Evolutionary conservation across 2,113 vertebrate species (phyloP), one percentile per base, ranked within the genome.

Genomic region (Hippopotamus amphibius): DNA sequence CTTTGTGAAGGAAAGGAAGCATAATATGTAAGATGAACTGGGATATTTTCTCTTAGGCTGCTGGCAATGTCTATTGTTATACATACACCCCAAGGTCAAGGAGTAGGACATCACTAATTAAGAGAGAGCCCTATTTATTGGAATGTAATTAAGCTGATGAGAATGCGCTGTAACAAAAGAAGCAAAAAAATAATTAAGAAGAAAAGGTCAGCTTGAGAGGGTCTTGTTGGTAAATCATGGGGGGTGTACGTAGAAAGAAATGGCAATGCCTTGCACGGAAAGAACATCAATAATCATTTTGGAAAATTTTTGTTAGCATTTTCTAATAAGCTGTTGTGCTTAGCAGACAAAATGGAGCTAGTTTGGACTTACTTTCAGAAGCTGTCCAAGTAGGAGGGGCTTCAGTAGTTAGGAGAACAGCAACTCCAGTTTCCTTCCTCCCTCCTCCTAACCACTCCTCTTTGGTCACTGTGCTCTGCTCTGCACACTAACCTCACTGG

Each of bases 71-170:
- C 82, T 94, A 24, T 53, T 93, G 19, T 85, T 66, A 55, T 1
- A n/a, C 50, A 50, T 11, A 61, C 15, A 95, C n/a, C 12, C 37
- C 46, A 69, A 95, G 43, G 72, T 82, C 88, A 95, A 93, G 63
- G 48, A 88, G 55, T n/a, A 83, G n/a, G 68, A 91, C 43, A 15
- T 26, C 7, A 12, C n/a, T 95, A 95, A 95, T 92, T 88, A 95
- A 94, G 66, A 96, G 85, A 87, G 21, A 76, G 13, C 8, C 28
- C 85, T 77, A 46, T 55, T 88, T 88, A 94, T 37, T 91, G 74
- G 33, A 76, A 74, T 92, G 21, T 48, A 95, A 94, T 96, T 93
- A 93, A 68, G 24, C 61, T 68, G 74, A 88, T 88, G 74, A 98
- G 68, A 86, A 88, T 53, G n/a, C 85, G 2, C 37, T 86, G 11